A percentile compares a stretch with the other conserved stretches of the same genome.
Conservation (phyloP, 2,888 invertebrate species). For the Drosophila pullipes region DNA sequence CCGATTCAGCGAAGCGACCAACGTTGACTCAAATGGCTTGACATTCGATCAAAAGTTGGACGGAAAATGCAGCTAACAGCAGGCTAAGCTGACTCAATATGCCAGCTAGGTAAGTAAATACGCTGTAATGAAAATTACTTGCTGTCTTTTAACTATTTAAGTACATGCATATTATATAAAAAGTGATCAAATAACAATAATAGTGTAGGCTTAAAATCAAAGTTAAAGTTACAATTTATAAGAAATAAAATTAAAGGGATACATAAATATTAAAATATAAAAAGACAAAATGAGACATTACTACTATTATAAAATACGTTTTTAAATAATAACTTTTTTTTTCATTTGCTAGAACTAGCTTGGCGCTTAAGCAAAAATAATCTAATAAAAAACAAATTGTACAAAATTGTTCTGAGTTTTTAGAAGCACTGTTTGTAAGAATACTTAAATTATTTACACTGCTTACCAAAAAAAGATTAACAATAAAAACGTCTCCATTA, state of each 20-base stretch:
- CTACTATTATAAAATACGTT: neutral
- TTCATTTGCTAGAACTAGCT: neutral
- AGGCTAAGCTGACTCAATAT: constrained; percentile 9
- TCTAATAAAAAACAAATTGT: neutral
- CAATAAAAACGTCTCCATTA: rapidly evolving
- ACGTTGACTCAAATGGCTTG: constrained; percentile 74
- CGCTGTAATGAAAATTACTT: neutral
- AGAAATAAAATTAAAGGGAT: neutral
- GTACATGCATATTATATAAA: neutral
- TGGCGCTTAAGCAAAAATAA: neutral
- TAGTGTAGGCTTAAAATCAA: neutral
- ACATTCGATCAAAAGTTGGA: constrained; percentile 76
- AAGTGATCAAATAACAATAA: neutral
- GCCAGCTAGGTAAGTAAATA: neutral
- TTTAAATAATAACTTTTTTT: neutral
- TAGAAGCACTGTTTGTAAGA: neutral
- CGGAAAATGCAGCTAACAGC: constrained; percentile 54
- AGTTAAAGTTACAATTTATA: neutral
- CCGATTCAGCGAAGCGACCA: constrained; percentile 49
- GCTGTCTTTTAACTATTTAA: too few species aligned
- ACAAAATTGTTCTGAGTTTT: neutral
- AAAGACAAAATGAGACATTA: neutral
- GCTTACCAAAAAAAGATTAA: neutral
- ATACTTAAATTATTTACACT: neutral
- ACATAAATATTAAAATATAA: neutral